phyloP scores from a whole-genome alignment of 2,888 invertebrate genomes.

The Sialis lutaria region DNA sequence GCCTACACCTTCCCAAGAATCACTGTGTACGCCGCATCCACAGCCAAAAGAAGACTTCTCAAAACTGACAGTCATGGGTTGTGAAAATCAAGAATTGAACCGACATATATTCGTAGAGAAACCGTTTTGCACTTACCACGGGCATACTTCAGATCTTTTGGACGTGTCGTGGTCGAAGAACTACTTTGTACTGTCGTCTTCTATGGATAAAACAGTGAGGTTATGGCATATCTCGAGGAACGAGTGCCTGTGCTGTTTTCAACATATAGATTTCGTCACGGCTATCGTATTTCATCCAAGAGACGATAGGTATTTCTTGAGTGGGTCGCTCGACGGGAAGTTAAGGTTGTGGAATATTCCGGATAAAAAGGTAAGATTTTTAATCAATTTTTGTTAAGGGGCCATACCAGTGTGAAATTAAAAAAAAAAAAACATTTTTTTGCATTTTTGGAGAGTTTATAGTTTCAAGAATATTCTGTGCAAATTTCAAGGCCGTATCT shows the following conservation, averaged over 20 bases:
- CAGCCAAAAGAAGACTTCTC: slow-evolving; percentile 45
- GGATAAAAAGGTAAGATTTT: slow-evolving; percentile 62
- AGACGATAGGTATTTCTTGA: slow-evolving; percentile 81
- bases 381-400: not conserved
- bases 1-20: slow-evolving; percentile 86
- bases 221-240: slow-evolving; percentile 95
- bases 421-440: no score
- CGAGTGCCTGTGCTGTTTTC: slow-evolving; percentile 96
- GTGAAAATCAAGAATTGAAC: slow-evolving; percentile 35
- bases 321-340: slow-evolving; percentile 95
- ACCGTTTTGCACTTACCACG: slow-evolving; percentile 84
- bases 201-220: slow-evolving; percentile 96
- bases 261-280: slow-evolving; percentile 98
- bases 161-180: slow-evolving; percentile 99
- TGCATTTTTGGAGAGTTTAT: no score
- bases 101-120: slow-evolving; percentile 65
- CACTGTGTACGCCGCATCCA: slow-evolving; percentile 59
- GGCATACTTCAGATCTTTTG: slow-evolving; percentile 89
- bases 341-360: slow-evolving; percentile 98
- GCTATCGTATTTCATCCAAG: slow-evolving; percentile 96
- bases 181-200: slow-evolving; percentile 92
- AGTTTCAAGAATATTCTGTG: no score
- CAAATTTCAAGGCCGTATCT: no score
- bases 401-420: no score
- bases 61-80: slow-evolving; percentile 34